These are phyloP conservation scores for Erethizon dorsatum DNA, from an alignment of 2,797 vertebrate genomes.

Conservation along the genomic window DNA sequence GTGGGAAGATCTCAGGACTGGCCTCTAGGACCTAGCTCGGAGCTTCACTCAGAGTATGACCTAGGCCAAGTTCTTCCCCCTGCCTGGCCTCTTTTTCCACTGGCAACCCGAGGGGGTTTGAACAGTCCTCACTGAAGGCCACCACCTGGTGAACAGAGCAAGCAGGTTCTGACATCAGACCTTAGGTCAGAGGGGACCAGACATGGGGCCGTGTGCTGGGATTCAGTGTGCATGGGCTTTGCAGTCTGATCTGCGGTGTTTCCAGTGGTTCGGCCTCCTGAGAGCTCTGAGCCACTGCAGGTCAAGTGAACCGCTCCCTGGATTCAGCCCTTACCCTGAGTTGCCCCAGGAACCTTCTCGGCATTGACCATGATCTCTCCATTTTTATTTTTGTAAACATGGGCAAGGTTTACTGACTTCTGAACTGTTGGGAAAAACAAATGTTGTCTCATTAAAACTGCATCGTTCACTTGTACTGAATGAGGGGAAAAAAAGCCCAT, in stretches of 20 bases:
- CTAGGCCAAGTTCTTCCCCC: not conserved
- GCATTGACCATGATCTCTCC: not conserved
- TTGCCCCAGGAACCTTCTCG: not conserved
- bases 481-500: constrained; percentile 37
- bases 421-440: constrained; percentile 73
- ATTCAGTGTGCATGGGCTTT: fast-evolving
- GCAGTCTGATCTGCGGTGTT: fast-evolving
- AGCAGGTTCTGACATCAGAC: not conserved
- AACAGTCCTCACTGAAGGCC: not conserved
- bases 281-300: not conserved
- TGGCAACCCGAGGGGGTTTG: not conserved
- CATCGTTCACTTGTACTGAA: constrained; percentile 64
- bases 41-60: not conserved
- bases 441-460: constrained; percentile 78
- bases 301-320: too few relatives aligned
- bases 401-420: constrained; percentile 2
- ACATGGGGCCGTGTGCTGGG: fast-evolving
- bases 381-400: not conserved
- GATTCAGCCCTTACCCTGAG: not conserved
- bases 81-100: not conserved
- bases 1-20: not conserved
- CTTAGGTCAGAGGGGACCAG: not conserved
- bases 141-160: not conserved
- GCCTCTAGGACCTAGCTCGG: not conserved
- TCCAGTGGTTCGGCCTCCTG: not conserved